These are phyloP conservation scores for Zosterops hypoxanthus DNA, from an alignment of 2,113 vertebrate genomes.

Conservation along the genomic window DNA sequence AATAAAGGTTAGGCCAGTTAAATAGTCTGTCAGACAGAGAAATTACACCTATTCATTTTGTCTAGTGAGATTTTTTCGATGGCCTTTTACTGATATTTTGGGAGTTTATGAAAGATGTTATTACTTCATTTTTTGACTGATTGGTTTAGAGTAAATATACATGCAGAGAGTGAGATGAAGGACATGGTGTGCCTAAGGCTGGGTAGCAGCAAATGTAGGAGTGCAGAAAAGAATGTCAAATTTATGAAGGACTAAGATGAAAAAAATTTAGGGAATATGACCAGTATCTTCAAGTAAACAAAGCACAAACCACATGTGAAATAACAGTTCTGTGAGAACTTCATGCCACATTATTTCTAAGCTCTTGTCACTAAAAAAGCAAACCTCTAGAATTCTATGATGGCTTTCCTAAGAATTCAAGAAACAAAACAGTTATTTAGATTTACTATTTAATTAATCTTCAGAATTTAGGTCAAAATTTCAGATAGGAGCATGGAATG, in stretches of 20 bases:
- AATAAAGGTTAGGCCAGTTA: neutral
- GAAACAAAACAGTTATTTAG: neutral
- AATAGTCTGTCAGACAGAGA: neutral
- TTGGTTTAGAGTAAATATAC: neutral
- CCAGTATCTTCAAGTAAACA: neutral
- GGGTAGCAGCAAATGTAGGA: neutral
- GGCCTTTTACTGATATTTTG: neutral
- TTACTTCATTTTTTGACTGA: neutral
- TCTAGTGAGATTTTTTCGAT: neutral
- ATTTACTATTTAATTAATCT: neutral
- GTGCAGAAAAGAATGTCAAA: neutral
- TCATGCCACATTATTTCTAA: neutral
- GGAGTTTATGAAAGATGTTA: neutral
- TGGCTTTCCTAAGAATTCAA: neutral
- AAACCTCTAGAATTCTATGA: neutral
- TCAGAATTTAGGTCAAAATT: neutral
- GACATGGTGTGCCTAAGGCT: neutral
- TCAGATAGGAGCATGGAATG: neutral
- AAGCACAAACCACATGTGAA: neutral
- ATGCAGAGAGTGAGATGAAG: neutral
- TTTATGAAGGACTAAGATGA: neutral
- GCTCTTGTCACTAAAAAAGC: neutral
- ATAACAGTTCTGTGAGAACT: neutral
- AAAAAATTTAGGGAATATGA: neutral
- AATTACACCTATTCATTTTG: neutral